Base-by-base conservation (phyloP, 2,888 invertebrate species). In the Atethmia centrago region DNA sequence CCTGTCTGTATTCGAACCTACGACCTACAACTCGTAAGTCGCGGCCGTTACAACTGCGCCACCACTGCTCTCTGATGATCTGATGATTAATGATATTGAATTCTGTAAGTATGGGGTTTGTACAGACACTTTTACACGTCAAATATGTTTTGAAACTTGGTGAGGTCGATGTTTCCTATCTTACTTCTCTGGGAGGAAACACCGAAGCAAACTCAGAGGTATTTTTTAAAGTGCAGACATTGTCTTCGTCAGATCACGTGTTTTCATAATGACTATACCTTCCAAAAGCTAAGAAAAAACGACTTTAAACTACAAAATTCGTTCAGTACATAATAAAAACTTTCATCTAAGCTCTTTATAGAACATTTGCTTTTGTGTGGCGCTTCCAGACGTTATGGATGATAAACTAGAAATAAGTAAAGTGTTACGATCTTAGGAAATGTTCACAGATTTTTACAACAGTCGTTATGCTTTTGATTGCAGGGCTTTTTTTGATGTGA, bases 401-500 rank as follows among this genome's bases (percentile, higher is more conserved):
- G 88, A 90, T 92, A 92, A 92, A 92, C 90, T 92, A 91, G 89
- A 89, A 88, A 90, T 90, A 85, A 85, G 84, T 79, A 67, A 84
- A 47, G 53, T 45, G 76, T 91, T 88, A 91, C 89, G 87, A 84
- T 77, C 83, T 80, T 40, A 61, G 84, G 83, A 85, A 85, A 89
- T 88, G 88, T 89, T 90, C 92, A 90, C 91, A 92, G 93, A 93
- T 93, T 93, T 93, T 92, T 90, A 93, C 88, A 76, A 56, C 79
- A 55, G 82, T 84, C 83, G 82, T 92, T 87, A 90, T 88, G 80
- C 88, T 88, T 81, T 84, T 80, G 71, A 81, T 82, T 74, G 71
- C 70, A 3, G 58, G 25, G 36, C 56, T 82, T 72, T 76, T 36
- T 71, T 56, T 40, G 19, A 3, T 21, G 12, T 73, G 61, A 79